Conservation (phyloP, 1,140 invertebrate species). For the Ectropis grisescens region DNA sequence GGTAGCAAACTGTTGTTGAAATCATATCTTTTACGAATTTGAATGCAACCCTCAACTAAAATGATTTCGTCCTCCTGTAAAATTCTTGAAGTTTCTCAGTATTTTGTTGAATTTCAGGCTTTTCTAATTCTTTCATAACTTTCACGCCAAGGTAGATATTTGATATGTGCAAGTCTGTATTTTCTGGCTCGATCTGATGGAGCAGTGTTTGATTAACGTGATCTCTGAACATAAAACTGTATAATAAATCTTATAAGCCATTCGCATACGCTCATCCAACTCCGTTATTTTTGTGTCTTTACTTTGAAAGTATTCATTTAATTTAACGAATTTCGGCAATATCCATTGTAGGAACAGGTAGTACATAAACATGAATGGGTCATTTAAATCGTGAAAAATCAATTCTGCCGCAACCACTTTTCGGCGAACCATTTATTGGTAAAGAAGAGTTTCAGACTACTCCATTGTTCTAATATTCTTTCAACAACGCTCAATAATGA, state of each 20-base stretch:
- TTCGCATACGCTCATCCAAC: not conserved
- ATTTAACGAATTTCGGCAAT: too few species aligned
- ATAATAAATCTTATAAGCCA: not conserved
- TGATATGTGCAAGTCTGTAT: not conserved
- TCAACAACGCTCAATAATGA: conserved; percentile 26
- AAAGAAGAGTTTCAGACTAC: not conserved
- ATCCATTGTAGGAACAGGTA: conserved; percentile 3
- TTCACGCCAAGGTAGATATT: conserved; percentile 2
- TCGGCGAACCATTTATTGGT: conserved; percentile 5
- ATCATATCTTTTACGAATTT: not conserved
- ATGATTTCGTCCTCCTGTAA: too few species aligned
- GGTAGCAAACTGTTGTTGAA: conserved; percentile 1
- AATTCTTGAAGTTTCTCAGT: too few species aligned
- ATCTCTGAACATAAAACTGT: not conserved
- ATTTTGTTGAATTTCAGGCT: conserved; percentile 1
- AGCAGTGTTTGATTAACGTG: not conserved
- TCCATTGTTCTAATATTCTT: conserved; percentile 33
- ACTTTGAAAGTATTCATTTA: too few species aligned
- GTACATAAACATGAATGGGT: conserved; percentile 4
- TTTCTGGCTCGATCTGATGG: not conserved
- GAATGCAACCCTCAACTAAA: not conserved
- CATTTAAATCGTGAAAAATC: conserved; percentile 2
- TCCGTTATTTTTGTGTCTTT: conserved; percentile 1
- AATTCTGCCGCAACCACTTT: not conserved
- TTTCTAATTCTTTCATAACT: conserved; percentile 1